Evolutionary conservation across 2,113 vertebrate species (phyloP).

Genomic region (Larimichthys polyactis): DNA sequence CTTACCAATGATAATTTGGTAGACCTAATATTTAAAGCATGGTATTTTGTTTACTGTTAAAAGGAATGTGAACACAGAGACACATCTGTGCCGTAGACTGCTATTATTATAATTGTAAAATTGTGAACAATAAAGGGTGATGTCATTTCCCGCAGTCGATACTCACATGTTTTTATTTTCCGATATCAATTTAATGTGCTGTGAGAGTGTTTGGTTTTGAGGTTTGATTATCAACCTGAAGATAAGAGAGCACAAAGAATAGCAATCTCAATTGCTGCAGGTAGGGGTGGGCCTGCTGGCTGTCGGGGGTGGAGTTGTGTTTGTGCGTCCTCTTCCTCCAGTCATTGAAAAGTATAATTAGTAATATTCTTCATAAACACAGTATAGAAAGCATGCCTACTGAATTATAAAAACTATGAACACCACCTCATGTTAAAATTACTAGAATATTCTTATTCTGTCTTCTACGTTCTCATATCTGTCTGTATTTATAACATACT

Average conservation of each 20-base stretch:
- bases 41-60: conserved; percentile 15
- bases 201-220: not conserved
- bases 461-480: not conserved
- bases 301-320: not conserved
- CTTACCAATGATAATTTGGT: not conserved
- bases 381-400: not conserved
- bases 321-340: not conserved
- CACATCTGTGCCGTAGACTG: conserved; percentile 4
- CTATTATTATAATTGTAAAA: conserved; percentile 7
- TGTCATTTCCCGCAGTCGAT: conserved; percentile 6
- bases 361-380: not conserved
- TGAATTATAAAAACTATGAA: not conserved
- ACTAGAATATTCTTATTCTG: too few relatives aligned
- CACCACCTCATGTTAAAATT: too few relatives aligned
- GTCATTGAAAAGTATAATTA: not conserved
- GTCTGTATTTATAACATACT: not conserved
- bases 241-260: conserved; percentile 11
- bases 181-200: not conserved
- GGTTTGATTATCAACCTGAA: not conserved
- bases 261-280: conserved; percentile 1
- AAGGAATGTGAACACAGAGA: conserved; percentile 27
- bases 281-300: not conserved
- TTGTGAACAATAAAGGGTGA: not conserved
- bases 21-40: not conserved
- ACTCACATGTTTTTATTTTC: not conserved